Conservation (phyloP, 2,888 invertebrate genomes). For the Euzetes globulus region DNA sequence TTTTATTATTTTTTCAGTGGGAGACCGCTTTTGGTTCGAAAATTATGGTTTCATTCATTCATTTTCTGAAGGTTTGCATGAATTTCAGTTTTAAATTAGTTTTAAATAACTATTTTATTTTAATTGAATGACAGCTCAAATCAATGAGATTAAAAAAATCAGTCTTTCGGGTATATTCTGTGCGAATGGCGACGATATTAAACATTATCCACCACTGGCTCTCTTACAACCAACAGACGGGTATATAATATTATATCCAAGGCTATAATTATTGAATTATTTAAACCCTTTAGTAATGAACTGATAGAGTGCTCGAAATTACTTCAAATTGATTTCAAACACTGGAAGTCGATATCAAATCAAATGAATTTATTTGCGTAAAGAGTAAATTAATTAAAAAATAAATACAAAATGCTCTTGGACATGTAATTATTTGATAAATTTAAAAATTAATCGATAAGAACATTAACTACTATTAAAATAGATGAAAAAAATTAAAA, state of each 20-base stretch:
- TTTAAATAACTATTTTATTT: not conserved
- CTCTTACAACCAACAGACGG: slow-evolving; percentile 36
- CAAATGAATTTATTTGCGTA: no score
- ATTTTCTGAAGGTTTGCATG: slow-evolving; percentile 39
- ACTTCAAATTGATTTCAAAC: slow-evolving; percentile 19
- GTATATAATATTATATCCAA: slow-evolving; percentile 28
- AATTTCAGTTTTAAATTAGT: not conserved
- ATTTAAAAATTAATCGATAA: no score
- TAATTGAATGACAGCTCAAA: slow-evolving; percentile 37
- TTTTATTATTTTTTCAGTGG: slow-evolving; percentile 30
- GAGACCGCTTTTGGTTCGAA: slow-evolving; percentile 43
- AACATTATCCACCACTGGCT: slow-evolving; percentile 38
- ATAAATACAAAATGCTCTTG: no score
- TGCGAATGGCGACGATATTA: slow-evolving; percentile 39
- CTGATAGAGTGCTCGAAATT: slow-evolving; percentile 15
- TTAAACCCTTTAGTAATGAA: slow-evolving; percentile 9
- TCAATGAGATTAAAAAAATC: slow-evolving; percentile 40
- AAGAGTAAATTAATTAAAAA: no score
- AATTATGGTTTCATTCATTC: slow-evolving; percentile 40
- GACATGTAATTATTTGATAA: no score
- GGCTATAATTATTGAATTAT: not conserved
- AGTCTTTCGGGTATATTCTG: slow-evolving; percentile 41
- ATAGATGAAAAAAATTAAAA: no score
- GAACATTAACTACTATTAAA: no score
- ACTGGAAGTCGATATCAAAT: slow-evolving; percentile 5